Base-by-base conservation (phyloP, 2,888 invertebrate genomes). In the Rutpela maculata region DNA sequence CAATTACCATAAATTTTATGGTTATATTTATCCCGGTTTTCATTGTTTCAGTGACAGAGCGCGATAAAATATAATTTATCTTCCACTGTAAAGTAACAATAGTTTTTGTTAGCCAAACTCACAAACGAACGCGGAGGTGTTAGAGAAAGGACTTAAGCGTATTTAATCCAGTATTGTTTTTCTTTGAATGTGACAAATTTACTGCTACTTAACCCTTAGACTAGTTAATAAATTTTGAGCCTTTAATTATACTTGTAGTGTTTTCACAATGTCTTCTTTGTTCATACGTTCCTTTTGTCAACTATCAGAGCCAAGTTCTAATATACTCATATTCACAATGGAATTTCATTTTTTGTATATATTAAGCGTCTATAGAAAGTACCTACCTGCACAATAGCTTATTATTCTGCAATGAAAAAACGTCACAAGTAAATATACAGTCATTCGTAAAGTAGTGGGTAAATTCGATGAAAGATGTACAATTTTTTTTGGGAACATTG, bases 41-140 rank as follows among this genome's bases (percentile, higher is more conserved):
- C 67, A 67, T 67, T 67, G 56, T 67, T 67, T 55, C 56, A 26
- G 55, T 22, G 55, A 62, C 62, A 62, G 62, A 62, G 26, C 55
- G 26, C 31, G 22, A 22, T 67, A 55, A 67, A 55, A 67, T 9
- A 56, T 56, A 67, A 56, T 67, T 67, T 67, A 67, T 56, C 19
- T 67, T 67, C 22, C 31, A 9, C 22, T 43, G 43, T 26, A 22
- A 67, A 19, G 26, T 22, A 67, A 67, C 67, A 67, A 56, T 67
- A 67, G 67, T 55, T 56, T 55, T 56, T 67, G 56, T 67, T 67
- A 56, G 50, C 17, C 55, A 67, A 67, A 67, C 15, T 31, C 9
- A 26, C 26, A 17, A 18, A 56, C 31, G 22, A 67, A 35, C 18
- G 15, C 38, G 31, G 57, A 57, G 57, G 69, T 35, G 59, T 56